Base-by-base conservation (phyloP, 2,888 invertebrate species). In the Lasioglossum morio region DNA sequence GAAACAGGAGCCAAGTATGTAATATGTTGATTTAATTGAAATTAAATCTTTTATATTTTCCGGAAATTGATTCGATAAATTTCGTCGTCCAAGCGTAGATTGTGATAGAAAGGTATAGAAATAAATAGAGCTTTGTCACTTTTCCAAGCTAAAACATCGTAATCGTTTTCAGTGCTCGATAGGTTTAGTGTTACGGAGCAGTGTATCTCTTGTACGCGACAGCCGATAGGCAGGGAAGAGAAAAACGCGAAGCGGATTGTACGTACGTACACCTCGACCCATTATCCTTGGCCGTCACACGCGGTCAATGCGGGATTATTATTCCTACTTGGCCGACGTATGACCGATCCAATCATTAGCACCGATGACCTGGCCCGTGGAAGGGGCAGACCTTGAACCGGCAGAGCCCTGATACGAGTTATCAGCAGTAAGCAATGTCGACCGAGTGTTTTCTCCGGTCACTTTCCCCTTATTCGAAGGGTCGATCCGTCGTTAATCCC, bases 361-460 rank as follows among this genome's bases (percentile, higher is more conserved):
- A n/a, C 3, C 16, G 27, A 19, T 37, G 43, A 14, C 53, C 48
- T 7, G 16, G 69, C 30, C 16, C 12, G 77, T 46, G 53, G 27
- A 10, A 10, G 70, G 40, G 69, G 81, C 72, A 69, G 72, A 40
- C 90, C 90, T 90, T 90, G 89, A 85, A 82, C 63, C 79, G 80
- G 79, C 82, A 84, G 85, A 84, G 84, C n/a, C 82, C 82, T 86
- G 90, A 90, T 86, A 86, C 79, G 87, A 85, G 85, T 89, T 90
- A 90, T 87, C 90, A 82, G 76, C 46, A 60, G 60, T 34, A 76
- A 86, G 81, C 86, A 80, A 76, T 85, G 88, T 90, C 89, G 86
- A 81, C 69, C 78, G 57, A 84, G 74, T 84, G 81, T 85, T 53
- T 19, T 83, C 80, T 82, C 83, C 88, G 86, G 84, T 85, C 81